Percentiles rank a stretch among this genome's conserved stretches.
Evolutionary conservation across 2,888 invertebrate species (phyloP).

Genomic region (Microchrysa polita): DNA sequence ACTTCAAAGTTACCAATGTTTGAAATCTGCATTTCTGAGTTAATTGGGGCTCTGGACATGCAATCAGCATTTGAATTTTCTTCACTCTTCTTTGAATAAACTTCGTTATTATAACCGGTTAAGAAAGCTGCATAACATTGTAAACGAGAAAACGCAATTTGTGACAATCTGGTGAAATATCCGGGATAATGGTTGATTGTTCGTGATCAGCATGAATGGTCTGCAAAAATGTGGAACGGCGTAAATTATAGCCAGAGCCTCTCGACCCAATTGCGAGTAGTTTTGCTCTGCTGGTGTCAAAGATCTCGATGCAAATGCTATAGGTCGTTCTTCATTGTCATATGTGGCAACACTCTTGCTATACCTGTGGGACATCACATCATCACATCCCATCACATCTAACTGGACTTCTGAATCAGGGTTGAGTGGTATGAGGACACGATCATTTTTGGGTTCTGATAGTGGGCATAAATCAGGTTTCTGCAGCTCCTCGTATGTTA

Average conservation of each 20-base stretch:
- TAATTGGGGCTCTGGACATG: conserved; percentile 48
- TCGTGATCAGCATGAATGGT: conserved; percentile 45
- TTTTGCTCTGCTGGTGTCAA: conserved; percentile 43
- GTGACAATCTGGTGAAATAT: conserved; percentile 49
- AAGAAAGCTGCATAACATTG: conserved; percentile 31
- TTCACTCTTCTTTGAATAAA: conserved; percentile 42
- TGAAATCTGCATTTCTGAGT: too few species aligned
- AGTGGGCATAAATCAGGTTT: too few species aligned
- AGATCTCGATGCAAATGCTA: too few species aligned
- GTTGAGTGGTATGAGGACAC: too few species aligned
- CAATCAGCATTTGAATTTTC: conserved; percentile 47
- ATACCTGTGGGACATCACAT: too few species aligned
- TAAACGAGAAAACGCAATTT: conserved; percentile 45
- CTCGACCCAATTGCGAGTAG: conserved; percentile 48
- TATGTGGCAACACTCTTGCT: too few species aligned
- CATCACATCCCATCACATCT: too few species aligned
- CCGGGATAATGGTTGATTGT: conserved; percentile 47
- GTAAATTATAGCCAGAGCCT: conserved; percentile 46
- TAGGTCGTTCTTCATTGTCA: too few species aligned
- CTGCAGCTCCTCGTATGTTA: too few species aligned
- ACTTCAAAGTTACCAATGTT: too few species aligned
- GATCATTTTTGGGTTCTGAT: too few species aligned
- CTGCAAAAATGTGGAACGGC: conserved; percentile 41
- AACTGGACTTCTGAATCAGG: too few species aligned
- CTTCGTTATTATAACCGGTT: conserved; percentile 47